phyloP scores from a whole-genome alignment of 2,797 vertebrate species.

The Sebastes minor region DNA sequence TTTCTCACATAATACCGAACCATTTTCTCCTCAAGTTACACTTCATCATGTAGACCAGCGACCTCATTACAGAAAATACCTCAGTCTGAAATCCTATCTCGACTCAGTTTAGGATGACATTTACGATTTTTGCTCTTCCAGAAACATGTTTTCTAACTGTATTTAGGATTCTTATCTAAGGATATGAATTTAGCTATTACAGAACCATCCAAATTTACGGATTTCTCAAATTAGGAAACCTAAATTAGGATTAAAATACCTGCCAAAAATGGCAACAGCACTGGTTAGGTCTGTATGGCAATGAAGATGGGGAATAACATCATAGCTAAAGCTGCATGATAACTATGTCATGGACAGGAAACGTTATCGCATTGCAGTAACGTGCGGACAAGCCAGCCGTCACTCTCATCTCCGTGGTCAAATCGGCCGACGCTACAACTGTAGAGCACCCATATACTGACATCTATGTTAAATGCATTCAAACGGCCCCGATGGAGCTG shows the following conservation, averaged over 20 bases:
- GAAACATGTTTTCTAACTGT: not conserved
- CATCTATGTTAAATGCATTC: too few relatives aligned
- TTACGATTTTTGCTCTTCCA: not conserved
- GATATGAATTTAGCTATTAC: not conserved
- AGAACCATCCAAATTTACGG: not conserved
- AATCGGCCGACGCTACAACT: too few relatives aligned
- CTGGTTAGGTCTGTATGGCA: not conserved
- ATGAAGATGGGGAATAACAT: too few relatives aligned
- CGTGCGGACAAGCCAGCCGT: too few relatives aligned
- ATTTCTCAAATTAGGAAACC: not conserved
- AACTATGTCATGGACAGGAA: too few relatives aligned
- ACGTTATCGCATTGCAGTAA: fast-evolving
- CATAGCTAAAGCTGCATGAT: too few relatives aligned
- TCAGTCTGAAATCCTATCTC: not conserved
- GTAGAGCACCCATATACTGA: too few relatives aligned
- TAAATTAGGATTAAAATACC: not conserved
- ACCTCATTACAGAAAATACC: not conserved
- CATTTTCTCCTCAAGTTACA: conserved; percentile 56
- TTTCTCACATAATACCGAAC: conserved; percentile 46
- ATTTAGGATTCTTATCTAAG: too few relatives aligned
- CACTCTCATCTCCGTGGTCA: too few relatives aligned
- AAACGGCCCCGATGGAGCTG: too few relatives aligned
- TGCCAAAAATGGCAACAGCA: not conserved
- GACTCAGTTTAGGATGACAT: not conserved
- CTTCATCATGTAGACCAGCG: conserved; percentile 36